Conservation (phyloP, 2,888 invertebrate genomes). For the Metellina segmentata region DNA sequence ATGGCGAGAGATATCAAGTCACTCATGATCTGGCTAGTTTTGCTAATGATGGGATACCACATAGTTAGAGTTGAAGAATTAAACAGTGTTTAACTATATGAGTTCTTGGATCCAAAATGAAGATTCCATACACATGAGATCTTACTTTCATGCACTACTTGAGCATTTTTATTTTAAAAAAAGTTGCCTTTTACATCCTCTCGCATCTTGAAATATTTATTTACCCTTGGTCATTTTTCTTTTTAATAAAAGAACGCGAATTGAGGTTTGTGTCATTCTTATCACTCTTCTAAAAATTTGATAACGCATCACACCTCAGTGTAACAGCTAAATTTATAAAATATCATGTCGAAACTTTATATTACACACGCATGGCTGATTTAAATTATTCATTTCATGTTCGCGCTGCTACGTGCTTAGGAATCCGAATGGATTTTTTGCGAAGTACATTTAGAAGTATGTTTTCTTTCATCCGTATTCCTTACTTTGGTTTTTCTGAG, state of each 20-base stretch:
- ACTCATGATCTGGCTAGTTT: too few relatives aligned
- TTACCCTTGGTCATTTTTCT: background rate
- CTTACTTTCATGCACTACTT: background rate
- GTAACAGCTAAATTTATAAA: conserved; percentile 50
- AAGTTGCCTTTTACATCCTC: too few relatives aligned
- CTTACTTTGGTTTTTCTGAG: conserved; percentile 14
- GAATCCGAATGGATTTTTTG: conserved; percentile 19
- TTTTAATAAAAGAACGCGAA: background rate
- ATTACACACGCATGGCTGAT: conserved; percentile 22
- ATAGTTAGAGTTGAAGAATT: too few relatives aligned
- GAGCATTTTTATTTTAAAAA: background rate
- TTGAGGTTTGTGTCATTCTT: conserved; percentile 17
- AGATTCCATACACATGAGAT: too few relatives aligned
- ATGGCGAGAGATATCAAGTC: too few relatives aligned
- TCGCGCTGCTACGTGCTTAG: conserved; percentile 12
- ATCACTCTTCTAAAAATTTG: conserved; percentile 39
- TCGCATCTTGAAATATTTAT: background rate
- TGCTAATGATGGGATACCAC: too few relatives aligned
- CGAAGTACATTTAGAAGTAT: conserved; percentile 6
- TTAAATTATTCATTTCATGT: conserved; percentile 50
- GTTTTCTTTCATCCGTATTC: conserved; percentile 23
- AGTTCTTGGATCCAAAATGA: too few relatives aligned
- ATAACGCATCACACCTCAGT: conserved; percentile 42
- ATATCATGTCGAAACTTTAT: conserved; percentile 45
- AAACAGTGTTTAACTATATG: too few relatives aligned